These are phyloP conservation scores for Gymnoscelis rufifasciata DNA, from an alignment of 2,888 invertebrate species.

Conservation along the genomic window DNA sequence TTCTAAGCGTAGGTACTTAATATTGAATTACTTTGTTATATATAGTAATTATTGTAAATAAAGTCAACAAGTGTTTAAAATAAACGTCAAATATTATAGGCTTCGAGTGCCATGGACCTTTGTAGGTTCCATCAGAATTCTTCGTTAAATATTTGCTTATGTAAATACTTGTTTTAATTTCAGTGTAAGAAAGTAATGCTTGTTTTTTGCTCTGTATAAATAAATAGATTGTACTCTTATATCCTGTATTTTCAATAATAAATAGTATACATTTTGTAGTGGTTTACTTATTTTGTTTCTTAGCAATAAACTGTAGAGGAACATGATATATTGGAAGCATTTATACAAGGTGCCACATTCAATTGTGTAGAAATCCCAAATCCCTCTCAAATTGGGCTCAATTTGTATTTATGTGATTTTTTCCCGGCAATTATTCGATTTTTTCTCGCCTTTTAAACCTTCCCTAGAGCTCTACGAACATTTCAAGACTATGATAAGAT, in stretches of 20 bases:
- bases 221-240: conserved; percentile 25
- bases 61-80: conserved; percentile 25
- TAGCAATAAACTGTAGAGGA: no score
- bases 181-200: conserved; percentile 23
- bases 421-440: no score
- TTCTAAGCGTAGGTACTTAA: background rate
- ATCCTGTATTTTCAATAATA: conserved; percentile 19
- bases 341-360: no score
- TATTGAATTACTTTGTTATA: conserved; percentile 1
- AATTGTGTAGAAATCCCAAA: no score
- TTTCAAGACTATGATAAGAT: no score
- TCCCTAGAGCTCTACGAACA: no score
- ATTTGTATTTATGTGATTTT: no score
- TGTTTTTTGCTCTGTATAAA: conserved; percentile 24
- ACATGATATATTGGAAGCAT: no score
- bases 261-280: conserved; percentile 8
- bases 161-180: background rate
- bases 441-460: no score
- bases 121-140: conserved; percentile 24
- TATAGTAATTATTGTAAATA: conserved; percentile 21
- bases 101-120: conserved; percentile 69
- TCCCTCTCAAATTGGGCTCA: no score
- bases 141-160: conserved; percentile 12
- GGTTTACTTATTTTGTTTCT: background rate
- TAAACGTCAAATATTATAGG: conserved; percentile 58